Conservation (phyloP, 2,113 vertebrate species). For the Rhadina sibilatrix region DNA sequence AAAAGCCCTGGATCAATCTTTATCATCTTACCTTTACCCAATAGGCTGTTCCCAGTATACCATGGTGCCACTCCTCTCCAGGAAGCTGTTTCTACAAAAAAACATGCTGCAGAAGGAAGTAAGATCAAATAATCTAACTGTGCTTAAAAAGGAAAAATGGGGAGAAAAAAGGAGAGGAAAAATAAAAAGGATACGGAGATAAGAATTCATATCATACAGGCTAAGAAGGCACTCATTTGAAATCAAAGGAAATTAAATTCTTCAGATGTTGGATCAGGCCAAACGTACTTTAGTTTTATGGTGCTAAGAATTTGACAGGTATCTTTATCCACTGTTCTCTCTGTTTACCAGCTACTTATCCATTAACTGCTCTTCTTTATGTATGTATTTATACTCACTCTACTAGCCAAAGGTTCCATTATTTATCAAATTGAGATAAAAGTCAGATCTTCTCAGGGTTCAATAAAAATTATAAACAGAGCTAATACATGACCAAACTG, state of each 20-base stretch:
- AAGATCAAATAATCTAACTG: neutral
- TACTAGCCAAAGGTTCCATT: neutral
- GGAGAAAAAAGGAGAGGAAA: rapidly evolving
- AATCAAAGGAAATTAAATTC: constrained; percentile 22
- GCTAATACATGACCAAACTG: neutral
- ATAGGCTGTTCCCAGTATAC: neutral
- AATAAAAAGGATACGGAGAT: neutral
- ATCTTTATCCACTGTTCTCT: neutral
- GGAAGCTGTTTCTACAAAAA: neutral
- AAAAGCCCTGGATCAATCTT: neutral
- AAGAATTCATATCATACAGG: neutral
- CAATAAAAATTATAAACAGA: constrained; percentile 15
- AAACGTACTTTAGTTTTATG: neutral
- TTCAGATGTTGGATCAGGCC: neutral
- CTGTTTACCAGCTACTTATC: neutral
- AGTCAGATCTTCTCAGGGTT: neutral
- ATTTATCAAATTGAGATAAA: constrained; percentile 21
- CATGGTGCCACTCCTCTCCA: neutral
- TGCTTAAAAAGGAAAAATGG: neutral
- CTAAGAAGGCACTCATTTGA: neutral
- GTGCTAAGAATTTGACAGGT: neutral
- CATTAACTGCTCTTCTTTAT: neutral
- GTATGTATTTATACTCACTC: neutral
- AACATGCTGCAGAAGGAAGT: neutral
- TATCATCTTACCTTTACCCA: neutral